Evolutionary conservation across 2,888 invertebrate species (phyloP).

Genomic region (Phoenoteleia sp.): DNA sequence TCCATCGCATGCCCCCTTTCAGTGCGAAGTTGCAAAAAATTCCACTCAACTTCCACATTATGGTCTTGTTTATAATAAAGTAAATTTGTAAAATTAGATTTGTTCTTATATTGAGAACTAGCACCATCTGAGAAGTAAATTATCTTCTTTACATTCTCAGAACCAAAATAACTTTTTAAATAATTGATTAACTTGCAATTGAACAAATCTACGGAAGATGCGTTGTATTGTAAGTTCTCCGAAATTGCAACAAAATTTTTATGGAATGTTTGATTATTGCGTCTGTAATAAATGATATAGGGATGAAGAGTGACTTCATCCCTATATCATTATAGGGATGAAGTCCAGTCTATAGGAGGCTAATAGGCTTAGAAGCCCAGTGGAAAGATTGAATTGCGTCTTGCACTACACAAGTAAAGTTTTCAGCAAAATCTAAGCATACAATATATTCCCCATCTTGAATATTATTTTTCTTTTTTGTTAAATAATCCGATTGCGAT

Average conservation of each 20-base stretch:
- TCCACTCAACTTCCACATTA: not conserved
- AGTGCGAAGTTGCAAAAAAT: not conserved
- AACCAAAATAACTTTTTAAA: not conserved
- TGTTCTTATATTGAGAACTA: not conserved
- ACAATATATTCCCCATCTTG: slow-evolving; percentile 18
- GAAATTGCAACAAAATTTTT: slow-evolving; percentile 22
- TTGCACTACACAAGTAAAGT: slow-evolving; percentile 48
- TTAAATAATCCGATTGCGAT: slow-evolving; percentile 5
- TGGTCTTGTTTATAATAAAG: too few species aligned
- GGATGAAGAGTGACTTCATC: slow-evolving; percentile 38
- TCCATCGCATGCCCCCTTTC: not conserved
- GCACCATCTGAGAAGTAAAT: not conserved
- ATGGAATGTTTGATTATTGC: not conserved
- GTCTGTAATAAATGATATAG: slow-evolving; percentile 25
- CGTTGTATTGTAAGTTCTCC: slow-evolving; percentile 5
- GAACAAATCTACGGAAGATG: slow-evolving; percentile 7
- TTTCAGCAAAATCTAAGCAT: slow-evolving; percentile 43
- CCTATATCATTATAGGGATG: too few species aligned
- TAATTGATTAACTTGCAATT: not conserved
- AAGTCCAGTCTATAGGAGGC: too few species aligned
- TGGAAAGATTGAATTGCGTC: slow-evolving; percentile 38
- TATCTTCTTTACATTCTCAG: not conserved
- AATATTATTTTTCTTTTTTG: slow-evolving; percentile 4
- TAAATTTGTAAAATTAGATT: slow-evolving; percentile 28
- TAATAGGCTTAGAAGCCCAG: slow-evolving; percentile 18